Base-by-base conservation (phyloP, 2,113 vertebrate genomes). In the Pangasianodon gigas region DNA sequence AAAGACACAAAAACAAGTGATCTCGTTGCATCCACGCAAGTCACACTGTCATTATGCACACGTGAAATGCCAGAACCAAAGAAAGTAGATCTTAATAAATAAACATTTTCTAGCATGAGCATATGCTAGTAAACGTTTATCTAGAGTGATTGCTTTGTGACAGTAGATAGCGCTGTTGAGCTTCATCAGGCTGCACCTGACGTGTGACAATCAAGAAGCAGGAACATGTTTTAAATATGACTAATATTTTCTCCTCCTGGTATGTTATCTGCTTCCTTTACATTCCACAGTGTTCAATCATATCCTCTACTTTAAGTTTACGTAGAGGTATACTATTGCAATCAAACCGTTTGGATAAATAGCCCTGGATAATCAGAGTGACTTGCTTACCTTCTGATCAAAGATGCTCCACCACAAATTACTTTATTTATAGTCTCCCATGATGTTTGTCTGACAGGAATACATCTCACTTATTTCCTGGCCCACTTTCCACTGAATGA, bases 151-250 rank as follows among this genome's bases (percentile, higher is more conserved):
- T 24, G 29, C 11, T 67, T 67, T 79, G 44, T 89, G 83, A 62
- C 88, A 86, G 58, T 4, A 80, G 88, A 67, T 89, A 74, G 84
- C 52, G 74, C 71, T 89, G 51, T 52, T 80, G 71, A 86, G 46
- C 71, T 89, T 41, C 26, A 46, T 65, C 7, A 24, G 44, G 1
- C 82, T 74, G 26, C 52, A 77, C 41, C 67, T 77, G 19, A 24
- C 6, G 6, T 6, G 29, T 71, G n/a, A 82, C 11, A 11, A 48
- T 19, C 6, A 89, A 46, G 9, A 26, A 37, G 19, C 19, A 46
- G 51, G 52, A 32, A 54, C 75, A 74, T 37, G 21, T 1, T 56
- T 56, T 54, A 71, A 32, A 48, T 13, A 19, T 37, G 4, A 29
- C 14, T 32, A 9, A 5, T 16, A 56, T 56, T 58, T 56, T 83